Percentiles rank a stretch among this genome's conserved stretches.
Evolutionary conservation across 1,140 invertebrate genomes (phyloP).

Genomic region (Pinna nobilis): DNA sequence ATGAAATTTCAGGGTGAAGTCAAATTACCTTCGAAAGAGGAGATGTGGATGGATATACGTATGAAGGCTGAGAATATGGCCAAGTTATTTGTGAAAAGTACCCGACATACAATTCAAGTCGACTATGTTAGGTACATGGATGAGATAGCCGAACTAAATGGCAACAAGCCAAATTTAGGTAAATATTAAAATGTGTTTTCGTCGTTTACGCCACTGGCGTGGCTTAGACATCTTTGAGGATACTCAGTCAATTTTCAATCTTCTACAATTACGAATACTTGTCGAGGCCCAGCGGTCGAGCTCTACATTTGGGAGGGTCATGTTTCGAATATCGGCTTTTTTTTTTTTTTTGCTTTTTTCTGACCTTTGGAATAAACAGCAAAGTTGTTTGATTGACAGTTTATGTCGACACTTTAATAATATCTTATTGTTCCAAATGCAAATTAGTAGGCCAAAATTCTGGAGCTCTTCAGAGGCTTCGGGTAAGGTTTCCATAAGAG

Average conservation of each 20-base stretch:
- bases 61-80: slow-evolving; percentile 34
- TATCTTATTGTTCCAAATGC: no score
- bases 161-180: slow-evolving; percentile 68
- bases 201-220: not conserved
- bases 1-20: not conserved
- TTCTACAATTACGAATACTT: no score
- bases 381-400: no score
- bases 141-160: slow-evolving; percentile 71
- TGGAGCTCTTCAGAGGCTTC: no score
- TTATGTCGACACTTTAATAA: no score
- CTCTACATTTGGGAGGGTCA: not conserved
- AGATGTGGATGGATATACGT: slow-evolving; percentile 50
- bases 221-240: not conserved
- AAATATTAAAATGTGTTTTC: slow-evolving; percentile 32
- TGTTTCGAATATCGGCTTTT: no score
- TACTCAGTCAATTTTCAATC: not conserved
- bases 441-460: no score
- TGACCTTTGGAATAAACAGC: no score
- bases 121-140: slow-evolving; percentile 74
- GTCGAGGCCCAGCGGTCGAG: no score
- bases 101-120: slow-evolving; percentile 64
- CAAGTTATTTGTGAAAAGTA: slow-evolving; percentile 33
- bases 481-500: no score
- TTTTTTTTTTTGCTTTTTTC: no score
- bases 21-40: not conserved